Percentiles rank a stretch among this genome's conserved stretches.
phyloP scores from a whole-genome alignment of 2,113 vertebrate genomes.

The Oncorhynchus tshawytscha region DNA sequence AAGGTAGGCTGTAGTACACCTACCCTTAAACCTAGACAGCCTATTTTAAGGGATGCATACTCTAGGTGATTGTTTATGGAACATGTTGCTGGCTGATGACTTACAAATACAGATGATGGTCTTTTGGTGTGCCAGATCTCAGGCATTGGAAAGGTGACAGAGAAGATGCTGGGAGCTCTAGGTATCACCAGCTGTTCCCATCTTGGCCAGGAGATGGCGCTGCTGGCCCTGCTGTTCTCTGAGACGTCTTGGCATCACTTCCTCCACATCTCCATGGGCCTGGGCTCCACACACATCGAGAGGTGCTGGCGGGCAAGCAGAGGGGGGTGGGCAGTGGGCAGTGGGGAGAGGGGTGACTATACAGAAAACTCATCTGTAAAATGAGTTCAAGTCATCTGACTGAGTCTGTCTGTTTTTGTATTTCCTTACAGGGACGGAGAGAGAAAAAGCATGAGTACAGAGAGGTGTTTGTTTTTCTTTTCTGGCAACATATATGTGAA shows the following conservation, averaged over 20 bases:
- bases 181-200: conserved; percentile 85
- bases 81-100: not conserved
- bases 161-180: conserved; percentile 91
- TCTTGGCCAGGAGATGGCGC: conserved; percentile 86
- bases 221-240: conserved; percentile 90
- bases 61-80: too few species aligned
- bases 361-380: not conserved
- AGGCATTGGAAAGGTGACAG: conserved; percentile 96
- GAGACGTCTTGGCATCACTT: conserved; percentile 89
- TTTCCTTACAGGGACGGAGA: conserved; percentile 84
- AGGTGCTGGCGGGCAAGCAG: conserved; percentile 70
- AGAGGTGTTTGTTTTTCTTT: conserved; percentile 76
- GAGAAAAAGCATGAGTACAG: conserved; percentile 97
- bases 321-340: not conserved
- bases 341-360: too few species aligned
- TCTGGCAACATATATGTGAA: not conserved
- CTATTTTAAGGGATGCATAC: too few species aligned
- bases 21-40: too few species aligned
- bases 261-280: conserved; percentile 85
- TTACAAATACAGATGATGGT: not conserved
- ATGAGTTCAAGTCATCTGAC: not conserved
- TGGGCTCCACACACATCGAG: conserved; percentile 83
- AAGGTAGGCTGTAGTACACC: conserved; percentile 67
- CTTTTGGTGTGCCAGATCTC: conserved; percentile 77
- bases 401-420: conserved; percentile 17